A percentile compares a stretch with the other conserved stretches of the same genome.
These are phyloP conservation scores for Thripadectes ignobilis DNA, from an alignment of 2,797 vertebrate species.

Conservation along the genomic window DNA sequence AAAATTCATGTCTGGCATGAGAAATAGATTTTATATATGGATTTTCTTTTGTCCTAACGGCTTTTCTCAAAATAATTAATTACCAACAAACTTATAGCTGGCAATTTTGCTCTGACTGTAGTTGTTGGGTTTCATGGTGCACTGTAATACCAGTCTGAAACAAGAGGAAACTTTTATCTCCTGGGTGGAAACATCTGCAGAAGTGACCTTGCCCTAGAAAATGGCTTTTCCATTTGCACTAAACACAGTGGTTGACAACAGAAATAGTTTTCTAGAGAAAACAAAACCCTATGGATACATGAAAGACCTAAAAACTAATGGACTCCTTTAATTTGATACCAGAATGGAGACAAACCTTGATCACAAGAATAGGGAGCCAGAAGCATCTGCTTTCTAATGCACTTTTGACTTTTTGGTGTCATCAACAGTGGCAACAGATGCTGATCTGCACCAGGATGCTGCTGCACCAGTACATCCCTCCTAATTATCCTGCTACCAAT, in stretches of 20 bases:
- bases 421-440: neutral
- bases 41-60: neutral
- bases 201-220: neutral
- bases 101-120: neutral
- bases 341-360: neutral
- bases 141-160: neutral
- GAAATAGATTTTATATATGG: neutral
- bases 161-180: neutral
- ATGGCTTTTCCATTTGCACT: neutral
- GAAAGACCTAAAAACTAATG: neutral
- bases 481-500: neutral
- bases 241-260: neutral
- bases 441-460: neutral
- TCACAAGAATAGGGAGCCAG: neutral
- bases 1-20: neutral
- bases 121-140: neutral
- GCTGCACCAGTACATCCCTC: neutral
- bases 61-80: neutral
- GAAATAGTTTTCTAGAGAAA: neutral
- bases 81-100: neutral
- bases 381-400: neutral
- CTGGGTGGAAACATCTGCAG: neutral
- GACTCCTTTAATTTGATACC: neutral
- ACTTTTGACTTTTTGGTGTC: neutral
- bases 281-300: neutral